These are phyloP conservation scores for Sarcophaga caerulescens DNA, from an alignment of 2,888 invertebrate species.

Conservation along the genomic window DNA sequence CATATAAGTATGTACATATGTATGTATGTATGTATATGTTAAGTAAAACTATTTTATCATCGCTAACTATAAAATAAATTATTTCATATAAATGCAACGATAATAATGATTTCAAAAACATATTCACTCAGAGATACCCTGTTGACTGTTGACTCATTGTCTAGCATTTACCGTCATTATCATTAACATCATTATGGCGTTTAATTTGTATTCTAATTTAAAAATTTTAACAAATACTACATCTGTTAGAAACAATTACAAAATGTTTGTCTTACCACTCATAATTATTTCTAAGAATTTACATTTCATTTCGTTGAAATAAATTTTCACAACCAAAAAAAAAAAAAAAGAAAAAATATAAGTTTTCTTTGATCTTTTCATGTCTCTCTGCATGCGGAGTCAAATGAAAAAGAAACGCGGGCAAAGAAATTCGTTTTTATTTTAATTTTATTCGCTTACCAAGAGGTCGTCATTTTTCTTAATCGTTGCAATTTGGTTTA, in stretches of 20 bases:
- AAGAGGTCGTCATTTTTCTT: constrained; percentile 42
- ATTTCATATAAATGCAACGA: neutral
- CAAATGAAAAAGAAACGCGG: neutral
- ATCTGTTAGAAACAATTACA: constrained; percentile 34
- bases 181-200: constrained; percentile 1
- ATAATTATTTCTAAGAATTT: constrained; percentile 57
- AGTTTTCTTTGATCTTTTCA: constrained; percentile 54
- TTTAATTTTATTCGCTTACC: constrained; percentile 31
- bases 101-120: neutral
- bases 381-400: constrained; percentile 8
- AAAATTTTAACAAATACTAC: constrained; percentile 31
- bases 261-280: constrained; percentile 35
- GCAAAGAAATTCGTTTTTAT: constrained; percentile 9
- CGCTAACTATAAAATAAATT: neutral
- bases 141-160: constrained; percentile 64
- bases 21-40: neutral
- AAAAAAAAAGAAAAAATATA: too few relatives aligned
- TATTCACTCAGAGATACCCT: constrained; percentile 22
- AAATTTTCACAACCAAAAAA: constrained; percentile 14
- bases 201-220: constrained; percentile 21
- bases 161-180: constrained; percentile 38
- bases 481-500: constrained; percentile 52
- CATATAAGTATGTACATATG: too few relatives aligned
- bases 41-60: neutral
- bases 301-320: constrained; percentile 30